Conservation (phyloP, 2,888 invertebrate genomes). For the Amiota minor region DNA sequence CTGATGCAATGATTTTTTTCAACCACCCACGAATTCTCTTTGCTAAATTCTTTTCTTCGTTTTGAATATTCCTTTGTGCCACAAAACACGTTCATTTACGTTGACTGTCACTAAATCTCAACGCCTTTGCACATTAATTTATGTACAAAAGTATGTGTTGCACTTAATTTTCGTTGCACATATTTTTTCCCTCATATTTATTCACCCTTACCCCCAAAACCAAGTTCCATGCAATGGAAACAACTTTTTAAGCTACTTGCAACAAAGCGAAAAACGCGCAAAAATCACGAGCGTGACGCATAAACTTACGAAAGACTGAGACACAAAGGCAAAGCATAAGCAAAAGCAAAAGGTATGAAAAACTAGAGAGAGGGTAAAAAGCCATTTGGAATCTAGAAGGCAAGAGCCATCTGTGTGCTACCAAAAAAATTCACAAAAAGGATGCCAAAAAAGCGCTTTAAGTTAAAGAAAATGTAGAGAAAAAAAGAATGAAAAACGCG, state of each 20-base stretch:
- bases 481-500: too few species aligned
- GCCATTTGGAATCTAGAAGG: background rate
- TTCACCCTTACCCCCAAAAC: background rate
- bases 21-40: too few species aligned
- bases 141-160: constrained; percentile 18
- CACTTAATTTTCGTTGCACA: background rate
- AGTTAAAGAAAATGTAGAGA: background rate
- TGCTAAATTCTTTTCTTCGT: too few species aligned
- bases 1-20: too few species aligned
- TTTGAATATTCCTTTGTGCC: background rate
- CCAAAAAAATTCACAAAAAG: constrained; percentile 13
- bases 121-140: constrained; percentile 2
- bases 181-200: background rate
- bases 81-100: background rate
- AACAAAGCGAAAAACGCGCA: constrained; percentile 4
- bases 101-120: constrained; percentile 1
- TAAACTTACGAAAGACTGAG: constrained; percentile 2
- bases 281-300: constrained; percentile 28
- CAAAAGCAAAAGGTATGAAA: background rate
- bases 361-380: background rate
- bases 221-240: background rate
- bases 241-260: constrained; percentile 11
- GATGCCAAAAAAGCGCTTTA: constrained; percentile 15
- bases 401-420: constrained; percentile 4
- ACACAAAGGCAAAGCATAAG: constrained; percentile 17